Evolutionary conservation across 2,888 invertebrate species (phyloP).

Genomic region (Drosophila kuntzei): DNA sequence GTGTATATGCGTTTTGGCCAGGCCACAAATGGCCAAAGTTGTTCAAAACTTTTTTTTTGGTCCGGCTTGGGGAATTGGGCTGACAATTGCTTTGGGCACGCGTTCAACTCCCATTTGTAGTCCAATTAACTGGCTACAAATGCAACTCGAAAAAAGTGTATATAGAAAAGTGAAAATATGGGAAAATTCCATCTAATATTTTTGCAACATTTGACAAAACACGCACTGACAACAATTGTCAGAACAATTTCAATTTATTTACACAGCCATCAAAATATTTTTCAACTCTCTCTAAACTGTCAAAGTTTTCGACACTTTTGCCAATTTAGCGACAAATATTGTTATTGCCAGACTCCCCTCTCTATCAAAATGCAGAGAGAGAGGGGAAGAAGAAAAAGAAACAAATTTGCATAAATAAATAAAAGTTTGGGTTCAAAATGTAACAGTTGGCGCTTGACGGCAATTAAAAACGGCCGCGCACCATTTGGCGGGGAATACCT

Average conservation of each 20-base stretch:
- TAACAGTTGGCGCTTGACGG: slow-evolving; percentile 74
- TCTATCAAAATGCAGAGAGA: slow-evolving; percentile 5
- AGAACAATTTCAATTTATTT: slow-evolving; percentile 71
- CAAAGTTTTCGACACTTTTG: slow-evolving; percentile 61
- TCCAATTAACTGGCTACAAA: slow-evolving; percentile 41
- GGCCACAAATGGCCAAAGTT: slow-evolving; percentile 53
- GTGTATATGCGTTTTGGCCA: slow-evolving; percentile 22
- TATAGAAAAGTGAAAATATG: slow-evolving; percentile 19
- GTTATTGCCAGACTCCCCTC: slow-evolving; percentile 1
- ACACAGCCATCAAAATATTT: slow-evolving; percentile 51
- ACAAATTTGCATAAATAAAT: slow-evolving; percentile 78
- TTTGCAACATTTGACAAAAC: slow-evolving; percentile 38
- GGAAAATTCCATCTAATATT: slow-evolving; percentile 34
- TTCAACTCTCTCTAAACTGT: slow-evolving; percentile 30
- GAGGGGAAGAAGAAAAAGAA: slow-evolving; percentile 29
- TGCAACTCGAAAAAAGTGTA: slow-evolving; percentile 3
- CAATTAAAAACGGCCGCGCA: slow-evolving; percentile 71
- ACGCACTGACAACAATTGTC: slow-evolving; percentile 62
- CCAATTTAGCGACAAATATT: slow-evolving; percentile 74
- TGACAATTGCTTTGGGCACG: slow-evolving; percentile 41
- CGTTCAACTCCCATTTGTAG: slow-evolving; percentile 41
- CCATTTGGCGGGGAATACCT: slow-evolving; percentile 30
- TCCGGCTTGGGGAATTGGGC: slow-evolving; percentile 26
- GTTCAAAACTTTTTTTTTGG: slow-evolving; percentile 17
- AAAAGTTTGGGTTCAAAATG: slow-evolving; percentile 70